phyloP scores from a whole-genome alignment of 2,113 vertebrate genomes.

The Neofelis nebulosa region DNA sequence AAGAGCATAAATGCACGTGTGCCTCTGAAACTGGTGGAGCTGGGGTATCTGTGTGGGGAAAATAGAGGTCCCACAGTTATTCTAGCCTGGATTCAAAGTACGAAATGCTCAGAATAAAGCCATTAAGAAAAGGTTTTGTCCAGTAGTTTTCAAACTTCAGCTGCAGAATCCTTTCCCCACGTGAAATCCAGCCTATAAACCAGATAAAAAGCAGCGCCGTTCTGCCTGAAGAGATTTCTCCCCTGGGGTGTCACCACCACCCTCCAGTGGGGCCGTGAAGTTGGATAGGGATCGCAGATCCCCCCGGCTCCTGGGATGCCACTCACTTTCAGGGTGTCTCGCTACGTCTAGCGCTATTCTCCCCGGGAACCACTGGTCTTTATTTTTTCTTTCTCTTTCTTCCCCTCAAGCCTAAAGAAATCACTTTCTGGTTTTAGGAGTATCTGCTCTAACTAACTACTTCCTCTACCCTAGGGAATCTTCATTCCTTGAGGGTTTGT shows the following conservation, averaged over 20 bases:
- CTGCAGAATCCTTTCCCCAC: neutral
- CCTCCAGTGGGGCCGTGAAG: neutral
- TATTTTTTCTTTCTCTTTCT: neutral
- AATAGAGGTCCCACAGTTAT: neutral
- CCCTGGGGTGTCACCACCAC: neutral
- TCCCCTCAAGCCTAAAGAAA: neutral
- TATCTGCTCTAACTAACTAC: neutral
- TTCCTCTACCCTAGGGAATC: neutral
- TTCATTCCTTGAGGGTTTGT: neutral
- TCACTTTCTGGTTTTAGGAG: neutral
- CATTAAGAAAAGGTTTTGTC: neutral
- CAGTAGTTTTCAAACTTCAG: neutral
- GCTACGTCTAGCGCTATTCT: neutral
- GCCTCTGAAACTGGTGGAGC: accelerated
- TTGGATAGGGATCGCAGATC: neutral
- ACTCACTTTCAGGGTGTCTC: accelerated
- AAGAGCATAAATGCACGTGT: accelerated
- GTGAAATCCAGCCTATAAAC: neutral
- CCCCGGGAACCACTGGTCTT: neutral
- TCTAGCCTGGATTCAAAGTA: neutral
- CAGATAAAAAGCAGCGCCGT: neutral
- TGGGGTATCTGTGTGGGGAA: neutral
- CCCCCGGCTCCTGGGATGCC: neutral
- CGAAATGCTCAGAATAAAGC: neutral
- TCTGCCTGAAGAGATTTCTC: neutral